Evolutionary conservation across 2,113 vertebrate genomes (phyloP).

Genomic region (Plectropomus leopardus): DNA sequence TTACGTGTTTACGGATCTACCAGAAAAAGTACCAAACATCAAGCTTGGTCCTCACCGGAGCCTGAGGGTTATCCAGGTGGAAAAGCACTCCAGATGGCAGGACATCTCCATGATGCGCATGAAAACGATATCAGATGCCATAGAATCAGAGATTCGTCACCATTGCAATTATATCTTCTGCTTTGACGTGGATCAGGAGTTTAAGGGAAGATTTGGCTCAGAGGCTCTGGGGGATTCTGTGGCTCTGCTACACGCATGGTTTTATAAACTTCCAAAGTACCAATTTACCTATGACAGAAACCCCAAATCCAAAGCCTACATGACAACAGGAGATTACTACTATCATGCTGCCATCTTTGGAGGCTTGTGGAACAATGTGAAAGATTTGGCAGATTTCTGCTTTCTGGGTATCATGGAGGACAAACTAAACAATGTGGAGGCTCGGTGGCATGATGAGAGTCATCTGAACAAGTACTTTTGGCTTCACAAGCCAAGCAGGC

Average conservation of each 20-base stretch:
- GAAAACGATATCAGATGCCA: constrained; percentile 67
- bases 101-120: constrained; percentile 87
- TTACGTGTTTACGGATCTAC: constrained; percentile 84
- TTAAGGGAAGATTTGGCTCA: constrained; percentile 76
- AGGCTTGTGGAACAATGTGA: constrained; percentile 75
- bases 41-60: constrained; percentile 44
- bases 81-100: constrained; percentile 80
- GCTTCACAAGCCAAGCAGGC: constrained; percentile 80
- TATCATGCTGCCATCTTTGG: constrained; percentile 86
- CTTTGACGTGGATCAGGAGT: constrained; percentile 84
- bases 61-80: constrained; percentile 66
- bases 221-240: constrained; percentile 82
- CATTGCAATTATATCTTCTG: constrained; percentile 77
- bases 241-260: constrained; percentile 83
- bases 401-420: constrained; percentile 69
- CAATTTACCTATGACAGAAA: constrained; percentile 79
- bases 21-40: constrained; percentile 58
- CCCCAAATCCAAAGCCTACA: constrained; percentile 74
- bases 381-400: constrained; percentile 71
- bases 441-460: constrained; percentile 87
- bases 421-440: constrained; percentile 78
- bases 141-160: constrained; percentile 61
- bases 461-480: constrained; percentile 87
- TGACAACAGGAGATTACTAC: constrained; percentile 79
- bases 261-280: constrained; percentile 66